Conservation (phyloP, 2,888 invertebrate genomes). For the Clepsis dumicolana region DNA sequence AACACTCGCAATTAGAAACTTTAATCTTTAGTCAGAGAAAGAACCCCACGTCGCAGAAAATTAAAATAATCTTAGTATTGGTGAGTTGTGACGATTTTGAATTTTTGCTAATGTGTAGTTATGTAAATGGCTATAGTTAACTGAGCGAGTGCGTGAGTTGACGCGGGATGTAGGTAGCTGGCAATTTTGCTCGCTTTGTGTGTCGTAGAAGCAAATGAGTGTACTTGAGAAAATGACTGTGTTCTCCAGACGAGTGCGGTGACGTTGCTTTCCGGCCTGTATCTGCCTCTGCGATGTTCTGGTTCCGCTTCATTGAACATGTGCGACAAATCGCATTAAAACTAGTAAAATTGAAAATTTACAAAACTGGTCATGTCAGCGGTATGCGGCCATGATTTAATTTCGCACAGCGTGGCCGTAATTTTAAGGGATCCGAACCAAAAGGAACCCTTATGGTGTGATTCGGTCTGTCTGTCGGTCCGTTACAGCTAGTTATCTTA, state of each 20-base stretch:
- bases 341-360: not conserved
- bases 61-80: not conserved
- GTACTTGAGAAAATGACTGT: constrained; percentile 5
- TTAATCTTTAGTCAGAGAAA: constrained; percentile 3
- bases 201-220: constrained; percentile 7
- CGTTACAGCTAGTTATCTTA: no score
- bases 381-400: not conserved
- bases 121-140: not conserved
- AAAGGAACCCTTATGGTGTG: no score
- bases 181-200: constrained; percentile 16
- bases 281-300: not conserved
- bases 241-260: not conserved
- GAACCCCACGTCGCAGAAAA: not conserved
- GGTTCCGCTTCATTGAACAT: not conserved
- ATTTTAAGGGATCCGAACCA: no score
- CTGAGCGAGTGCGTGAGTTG: not conserved
- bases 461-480: no score
- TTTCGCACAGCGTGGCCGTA: not conserved
- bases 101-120: not conserved
- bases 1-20: no score
- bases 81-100: not conserved
- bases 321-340: not conserved
- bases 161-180: constrained; percentile 7
- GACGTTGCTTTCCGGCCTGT: not conserved
- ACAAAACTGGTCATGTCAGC: not conserved